phyloP scores from a whole-genome alignment of 2,797 vertebrate genomes.

The Salarias fasciatus region DNA sequence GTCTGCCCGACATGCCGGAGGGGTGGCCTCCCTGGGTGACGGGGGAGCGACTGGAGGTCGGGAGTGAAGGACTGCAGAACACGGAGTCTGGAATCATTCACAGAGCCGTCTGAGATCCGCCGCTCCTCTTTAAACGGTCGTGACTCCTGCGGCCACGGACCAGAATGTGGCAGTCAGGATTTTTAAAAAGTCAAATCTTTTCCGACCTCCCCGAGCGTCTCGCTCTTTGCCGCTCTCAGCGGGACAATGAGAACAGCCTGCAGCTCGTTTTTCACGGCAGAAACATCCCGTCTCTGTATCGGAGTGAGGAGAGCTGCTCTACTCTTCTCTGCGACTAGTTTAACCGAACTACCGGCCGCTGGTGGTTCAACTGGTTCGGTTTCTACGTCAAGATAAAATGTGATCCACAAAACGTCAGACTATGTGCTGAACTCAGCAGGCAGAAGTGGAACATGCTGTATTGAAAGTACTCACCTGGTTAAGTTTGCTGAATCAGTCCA shows the following conservation, averaged over 20 bases:
- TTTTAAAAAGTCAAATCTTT: background rate
- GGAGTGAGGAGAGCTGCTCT: background rate
- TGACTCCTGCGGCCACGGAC: conserved; percentile 10
- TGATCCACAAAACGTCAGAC: too few relatives aligned
- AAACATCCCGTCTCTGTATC: background rate
- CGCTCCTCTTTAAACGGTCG: conserved; percentile 1
- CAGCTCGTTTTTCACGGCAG: background rate
- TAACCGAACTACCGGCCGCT: too few relatives aligned
- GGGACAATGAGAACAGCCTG: background rate
- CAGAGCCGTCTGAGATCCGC: conserved; percentile 20
- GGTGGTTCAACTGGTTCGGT: too few relatives aligned
- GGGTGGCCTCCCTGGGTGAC: conserved; percentile 34
- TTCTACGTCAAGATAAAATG: too few relatives aligned
- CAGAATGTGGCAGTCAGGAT: conserved; percentile 1
- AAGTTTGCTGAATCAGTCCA: too few relatives aligned
- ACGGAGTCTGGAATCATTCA: conserved; percentile 34
- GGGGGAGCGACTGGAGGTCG: conserved; percentile 46
- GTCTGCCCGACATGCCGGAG: conserved; percentile 55
- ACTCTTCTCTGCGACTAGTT: too few relatives aligned
- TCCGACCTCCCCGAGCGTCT: background rate
- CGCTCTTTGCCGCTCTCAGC: background rate
- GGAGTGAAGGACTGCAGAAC: conserved; percentile 47
- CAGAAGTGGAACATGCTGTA: too few relatives aligned
- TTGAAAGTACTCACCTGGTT: too few relatives aligned
- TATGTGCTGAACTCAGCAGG: too few relatives aligned